Evolutionary conservation across 2,888 invertebrate species (phyloP).

Genomic region (Oligia strigilis): DNA sequence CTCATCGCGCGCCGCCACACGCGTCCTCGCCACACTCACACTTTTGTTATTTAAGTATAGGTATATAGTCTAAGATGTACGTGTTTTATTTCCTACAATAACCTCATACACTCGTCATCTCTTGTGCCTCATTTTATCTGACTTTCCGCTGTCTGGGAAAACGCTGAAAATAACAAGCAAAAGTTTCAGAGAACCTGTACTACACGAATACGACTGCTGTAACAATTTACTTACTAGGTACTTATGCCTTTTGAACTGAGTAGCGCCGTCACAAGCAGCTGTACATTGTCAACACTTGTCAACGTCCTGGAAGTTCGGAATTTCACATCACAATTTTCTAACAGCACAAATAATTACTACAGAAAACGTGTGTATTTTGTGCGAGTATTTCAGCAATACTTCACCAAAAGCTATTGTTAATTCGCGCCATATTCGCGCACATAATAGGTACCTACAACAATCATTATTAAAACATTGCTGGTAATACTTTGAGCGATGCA

Average conservation of each 20-base stretch:
- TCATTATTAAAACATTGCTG: slow-evolving; percentile 26
- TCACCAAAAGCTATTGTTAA: slow-evolving; percentile 30
- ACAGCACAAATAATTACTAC: not conserved
- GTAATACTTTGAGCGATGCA: slow-evolving; percentile 31
- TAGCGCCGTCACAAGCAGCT: slow-evolving; percentile 35
- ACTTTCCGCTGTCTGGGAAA: not conserved
- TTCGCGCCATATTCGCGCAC: slow-evolving; percentile 5
- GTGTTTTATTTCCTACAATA: slow-evolving; percentile 75
- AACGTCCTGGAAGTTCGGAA: slow-evolving; percentile 24
- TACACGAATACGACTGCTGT: slow-evolving; percentile 3
- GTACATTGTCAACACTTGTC: slow-evolving; percentile 32
- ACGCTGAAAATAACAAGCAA: slow-evolving; percentile 34
- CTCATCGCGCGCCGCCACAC: slow-evolving; percentile 80
- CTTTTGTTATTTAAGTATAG: slow-evolving; percentile 87
- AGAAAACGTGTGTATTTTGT: slow-evolving; percentile 12
- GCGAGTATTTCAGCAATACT: slow-evolving; percentile 5
- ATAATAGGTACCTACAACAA: slow-evolving; percentile 24
- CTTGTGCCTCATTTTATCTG: not conserved
- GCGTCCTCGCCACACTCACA: slow-evolving; percentile 71
- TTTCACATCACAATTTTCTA: slow-evolving; percentile 27
- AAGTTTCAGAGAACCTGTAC: slow-evolving; percentile 23
- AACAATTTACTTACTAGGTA: slow-evolving; percentile 26
- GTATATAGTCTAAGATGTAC: slow-evolving; percentile 81
- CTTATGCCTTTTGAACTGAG: slow-evolving; percentile 15
- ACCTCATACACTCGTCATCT: slow-evolving; percentile 11